Base-by-base conservation (phyloP, 2,888 invertebrate species). In the Diachrysia chrysitis region DNA sequence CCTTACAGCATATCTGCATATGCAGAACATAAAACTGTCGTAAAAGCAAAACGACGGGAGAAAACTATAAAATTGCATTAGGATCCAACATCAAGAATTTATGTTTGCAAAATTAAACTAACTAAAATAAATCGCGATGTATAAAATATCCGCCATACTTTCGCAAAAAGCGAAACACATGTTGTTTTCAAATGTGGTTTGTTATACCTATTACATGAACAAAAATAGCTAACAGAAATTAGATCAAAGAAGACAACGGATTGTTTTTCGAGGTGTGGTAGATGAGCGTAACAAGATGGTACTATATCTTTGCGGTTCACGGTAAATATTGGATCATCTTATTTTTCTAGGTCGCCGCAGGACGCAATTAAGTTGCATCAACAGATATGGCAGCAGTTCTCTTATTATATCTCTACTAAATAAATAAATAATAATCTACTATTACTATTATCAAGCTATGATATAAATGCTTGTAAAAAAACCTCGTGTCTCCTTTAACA, bases 111-210 rank as follows among this genome's bases (percentile, higher is more conserved):
- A 58, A 46, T 58, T 16, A 42, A 42, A 46, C 55, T n/a, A 75
- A 75, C 58, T n/a, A n/a, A 62, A 59, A 61, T 62, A 65, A 10
- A 69, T 54, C 58, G 7, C 16, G 32, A 17, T 21, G 37, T 54
- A 29, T 59, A 29, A 58, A 57, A 60, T 61, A 63, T 54, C 37
- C 42, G 32, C 7, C 29, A 74, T 53, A 16, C 48, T 53, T 69
- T 66, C 10, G 70, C 46, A 14, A 51, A 70, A 75, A 56, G 32
- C 19, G 54, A 56, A 70, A 65, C 76, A 76, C 29, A 67, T 69
- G 71, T 54, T 72, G 67, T 63, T 69, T 58, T 32, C 19, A 66
- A 35, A 29, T 25, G 37, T 55, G 51, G 60, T 56, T 64, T 63
- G 60, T 60, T 70, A 46, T 51, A 19, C 19, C 21, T 19, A 51